Conservation (phyloP, 2,113 vertebrate species). For the Poecilia latipinna region DNA sequence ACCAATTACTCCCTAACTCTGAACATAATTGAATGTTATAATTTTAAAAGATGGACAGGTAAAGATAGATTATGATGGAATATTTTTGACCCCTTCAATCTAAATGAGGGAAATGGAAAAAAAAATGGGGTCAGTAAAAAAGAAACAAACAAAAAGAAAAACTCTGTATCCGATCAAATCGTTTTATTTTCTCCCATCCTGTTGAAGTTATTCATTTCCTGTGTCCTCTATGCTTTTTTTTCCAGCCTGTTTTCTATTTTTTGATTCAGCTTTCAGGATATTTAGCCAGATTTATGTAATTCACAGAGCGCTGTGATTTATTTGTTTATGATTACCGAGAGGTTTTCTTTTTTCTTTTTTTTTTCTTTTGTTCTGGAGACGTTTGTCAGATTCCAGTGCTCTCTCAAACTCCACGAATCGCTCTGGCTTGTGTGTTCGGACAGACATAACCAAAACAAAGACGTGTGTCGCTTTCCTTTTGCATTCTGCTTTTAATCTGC, state of each 20-base stretch:
- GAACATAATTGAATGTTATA: too few relatives aligned
- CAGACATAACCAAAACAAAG: slow-evolving; percentile 62
- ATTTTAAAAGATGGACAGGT: too few relatives aligned
- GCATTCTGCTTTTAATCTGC: slow-evolving; percentile 35
- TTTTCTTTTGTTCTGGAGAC: slow-evolving; percentile 3
- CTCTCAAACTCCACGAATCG: neutral
- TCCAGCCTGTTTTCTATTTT: slow-evolving; percentile 40
- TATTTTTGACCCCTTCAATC: too few relatives aligned
- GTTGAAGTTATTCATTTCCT: slow-evolving; percentile 59
- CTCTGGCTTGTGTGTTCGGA: slow-evolving; percentile 9
- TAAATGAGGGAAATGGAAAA: too few relatives aligned
- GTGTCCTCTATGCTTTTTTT: slow-evolving; percentile 41
- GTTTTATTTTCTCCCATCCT: slow-evolving; percentile 44
- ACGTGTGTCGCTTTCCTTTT: slow-evolving; percentile 1
- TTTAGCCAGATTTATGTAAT: slow-evolving; percentile 51
- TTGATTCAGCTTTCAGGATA: slow-evolving; percentile 33
- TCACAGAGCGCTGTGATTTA: slow-evolving; percentile 40
- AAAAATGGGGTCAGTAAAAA: slow-evolving; percentile 4
- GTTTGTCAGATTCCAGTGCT: slow-evolving; percentile 19
- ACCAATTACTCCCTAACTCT: too few relatives aligned
- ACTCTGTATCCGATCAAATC: slow-evolving; percentile 9
- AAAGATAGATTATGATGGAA: too few relatives aligned
- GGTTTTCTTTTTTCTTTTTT: slow-evolving; percentile 12
- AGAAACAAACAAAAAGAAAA: neutral
- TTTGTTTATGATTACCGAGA: slow-evolving; percentile 60